Percentiles rank a stretch among this genome's conserved stretches.
phyloP scores from a whole-genome alignment of 2,888 invertebrate genomes.

The Iselma pallidipennis region DNA sequence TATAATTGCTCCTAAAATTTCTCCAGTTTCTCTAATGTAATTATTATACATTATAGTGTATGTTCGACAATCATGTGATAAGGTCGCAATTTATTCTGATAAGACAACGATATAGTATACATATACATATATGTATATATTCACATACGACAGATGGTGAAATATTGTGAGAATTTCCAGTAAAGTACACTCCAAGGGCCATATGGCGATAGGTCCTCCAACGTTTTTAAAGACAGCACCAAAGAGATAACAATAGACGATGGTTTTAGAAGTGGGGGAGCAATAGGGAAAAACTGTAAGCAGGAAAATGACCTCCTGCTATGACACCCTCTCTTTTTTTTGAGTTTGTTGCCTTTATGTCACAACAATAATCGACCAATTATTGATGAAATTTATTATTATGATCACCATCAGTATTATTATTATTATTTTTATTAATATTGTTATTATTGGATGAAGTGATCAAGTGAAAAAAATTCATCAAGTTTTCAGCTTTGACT shows the following conservation, averaged over 20 bases:
- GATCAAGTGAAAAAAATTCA: neutral
- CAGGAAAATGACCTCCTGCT: neutral
- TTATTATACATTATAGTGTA: neutral
- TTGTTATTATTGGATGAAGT: neutral
- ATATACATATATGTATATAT: no score
- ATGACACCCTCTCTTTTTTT: neutral
- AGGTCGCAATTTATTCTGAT: conserved; percentile 44
- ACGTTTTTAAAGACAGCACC: conserved; percentile 22
- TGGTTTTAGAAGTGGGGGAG: conserved; percentile 4
- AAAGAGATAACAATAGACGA: conserved; percentile 20
- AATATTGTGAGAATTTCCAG: conserved; percentile 54
- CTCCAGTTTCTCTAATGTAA: conserved; percentile 7
- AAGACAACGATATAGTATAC: conserved; percentile 38
- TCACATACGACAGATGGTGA: conserved; percentile 52
- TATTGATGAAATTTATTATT: neutral
- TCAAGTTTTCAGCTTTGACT: neutral
- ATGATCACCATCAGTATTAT: neutral
- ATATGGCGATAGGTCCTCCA: conserved; percentile 47
- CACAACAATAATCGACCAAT: neutral
- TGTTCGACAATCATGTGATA: conserved; percentile 20
- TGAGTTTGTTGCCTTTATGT: neutral
- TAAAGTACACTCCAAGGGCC: conserved; percentile 48
- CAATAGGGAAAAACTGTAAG: conserved; percentile 6
- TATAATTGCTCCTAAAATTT: no score
- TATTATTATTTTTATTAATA: neutral